Conservation (phyloP, 2,797 vertebrate genomes). For the Notolepis coatsorum region DNA sequence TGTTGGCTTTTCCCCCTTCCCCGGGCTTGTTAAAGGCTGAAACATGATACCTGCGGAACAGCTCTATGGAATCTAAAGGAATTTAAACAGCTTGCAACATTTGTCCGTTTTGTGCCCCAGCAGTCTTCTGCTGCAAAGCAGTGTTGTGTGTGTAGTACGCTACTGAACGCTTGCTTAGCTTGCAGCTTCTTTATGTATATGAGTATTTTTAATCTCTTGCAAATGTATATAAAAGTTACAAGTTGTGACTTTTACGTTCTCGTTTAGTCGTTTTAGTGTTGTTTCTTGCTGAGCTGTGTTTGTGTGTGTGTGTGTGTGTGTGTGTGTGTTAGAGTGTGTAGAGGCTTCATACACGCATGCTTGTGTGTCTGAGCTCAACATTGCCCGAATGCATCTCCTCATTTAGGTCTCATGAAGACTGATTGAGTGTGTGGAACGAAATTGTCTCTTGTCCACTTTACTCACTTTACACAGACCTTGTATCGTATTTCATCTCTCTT, state of each 20-base stretch:
- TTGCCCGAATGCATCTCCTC: too few species aligned
- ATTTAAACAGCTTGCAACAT: conserved; percentile 66
- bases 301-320: too few species aligned
- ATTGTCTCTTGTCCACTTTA: neutral
- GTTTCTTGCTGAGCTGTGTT: too few species aligned
- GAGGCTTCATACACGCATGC: neutral
- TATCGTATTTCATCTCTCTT: conserved; percentile 17
- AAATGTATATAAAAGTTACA: neutral
- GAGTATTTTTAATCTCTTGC: neutral
- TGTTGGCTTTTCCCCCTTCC: neutral
- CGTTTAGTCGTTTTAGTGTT: too few species aligned
- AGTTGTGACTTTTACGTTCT: too few species aligned
- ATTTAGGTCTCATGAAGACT: neutral
- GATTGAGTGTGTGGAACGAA: neutral
- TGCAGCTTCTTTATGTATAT: neutral
- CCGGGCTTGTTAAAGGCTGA: conserved; percentile 35
- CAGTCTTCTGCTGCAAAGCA: neutral
- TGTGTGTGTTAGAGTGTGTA: too few species aligned
- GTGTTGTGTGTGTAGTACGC: neutral
- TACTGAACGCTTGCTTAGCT: neutral
- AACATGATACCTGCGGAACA: conserved; percentile 58
- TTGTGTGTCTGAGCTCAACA: too few species aligned
- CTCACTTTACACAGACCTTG: neutral
- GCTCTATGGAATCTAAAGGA: conserved; percentile 41
- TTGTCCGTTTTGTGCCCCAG: conserved; percentile 26